These are phyloP conservation scores for Hesperia comma DNA, from an alignment of 2,888 invertebrate species.

Conservation along the genomic window DNA sequence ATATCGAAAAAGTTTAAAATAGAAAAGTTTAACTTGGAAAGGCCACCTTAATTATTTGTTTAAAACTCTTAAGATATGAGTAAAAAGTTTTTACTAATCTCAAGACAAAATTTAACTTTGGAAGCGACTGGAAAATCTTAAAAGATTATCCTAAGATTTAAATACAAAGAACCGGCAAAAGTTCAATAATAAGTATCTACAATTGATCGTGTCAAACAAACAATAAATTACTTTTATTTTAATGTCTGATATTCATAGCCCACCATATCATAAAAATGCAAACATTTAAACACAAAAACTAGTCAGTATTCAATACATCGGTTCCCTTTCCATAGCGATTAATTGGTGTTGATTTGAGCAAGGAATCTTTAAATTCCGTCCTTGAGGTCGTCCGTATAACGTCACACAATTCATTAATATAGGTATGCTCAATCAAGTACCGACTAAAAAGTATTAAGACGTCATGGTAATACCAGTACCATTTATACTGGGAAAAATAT, in stretches of 20 bases:
- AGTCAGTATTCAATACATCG: conserved; percentile 22
- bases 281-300: conserved; percentile 13
- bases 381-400: conserved; percentile 15
- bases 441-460: too few species aligned
- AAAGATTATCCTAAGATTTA: conserved; percentile 25
- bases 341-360: conserved; percentile 36
- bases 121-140: conserved; percentile 30
- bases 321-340: conserved; percentile 13
- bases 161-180: conserved; percentile 10
- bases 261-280: conserved; percentile 27
- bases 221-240: background rate
- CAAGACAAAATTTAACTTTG: conserved; percentile 36
- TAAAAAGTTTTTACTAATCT: conserved; percentile 34
- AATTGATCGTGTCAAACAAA: background rate
- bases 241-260: background rate
- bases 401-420: background rate
- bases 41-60: conserved; percentile 68
- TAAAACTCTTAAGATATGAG: conserved; percentile 27
- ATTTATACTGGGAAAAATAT: too few species aligned
- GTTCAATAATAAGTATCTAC: background rate
- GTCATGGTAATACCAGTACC: too few species aligned
- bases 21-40: conserved; percentile 79
- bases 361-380: conserved; percentile 22
- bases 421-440: too few species aligned
- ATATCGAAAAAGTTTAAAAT: conserved; percentile 73